Conservation (phyloP, 2,888 invertebrate species). For the Gymnocheta viridis region DNA sequence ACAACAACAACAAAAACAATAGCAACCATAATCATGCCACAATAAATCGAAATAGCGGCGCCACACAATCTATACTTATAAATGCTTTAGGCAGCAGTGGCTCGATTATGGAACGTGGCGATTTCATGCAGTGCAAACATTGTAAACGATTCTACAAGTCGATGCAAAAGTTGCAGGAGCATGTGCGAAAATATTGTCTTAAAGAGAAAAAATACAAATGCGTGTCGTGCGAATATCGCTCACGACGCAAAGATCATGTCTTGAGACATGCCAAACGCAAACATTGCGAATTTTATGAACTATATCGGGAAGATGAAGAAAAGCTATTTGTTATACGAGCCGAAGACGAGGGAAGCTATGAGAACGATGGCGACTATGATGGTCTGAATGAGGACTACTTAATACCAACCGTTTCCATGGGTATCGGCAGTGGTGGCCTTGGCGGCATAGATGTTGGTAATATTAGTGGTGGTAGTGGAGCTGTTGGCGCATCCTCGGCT, state of each 20-base stretch:
- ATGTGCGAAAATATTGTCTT: slow-evolving; percentile 81
- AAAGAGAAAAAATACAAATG: slow-evolving; percentile 82
- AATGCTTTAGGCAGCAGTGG: slow-evolving; percentile 55
- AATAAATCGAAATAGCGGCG: slow-evolving; percentile 16
- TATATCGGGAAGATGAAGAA: slow-evolving; percentile 76
- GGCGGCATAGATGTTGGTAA: slow-evolving; percentile 69
- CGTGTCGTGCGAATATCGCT: slow-evolving; percentile 81
- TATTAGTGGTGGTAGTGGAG: slow-evolving; percentile 70
- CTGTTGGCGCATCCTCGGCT: slow-evolving; percentile 16
- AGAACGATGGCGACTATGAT: slow-evolving; percentile 59
- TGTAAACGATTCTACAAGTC: slow-evolving; percentile 81
- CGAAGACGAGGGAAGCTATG: slow-evolving; percentile 75
- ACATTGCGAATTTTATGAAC: slow-evolving; percentile 78
- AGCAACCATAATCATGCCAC: slow-evolving; percentile 23
- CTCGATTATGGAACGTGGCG: slow-evolving; percentile 72
- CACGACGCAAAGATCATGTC: slow-evolving; percentile 81
- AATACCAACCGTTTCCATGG: slow-evolving; percentile 64
- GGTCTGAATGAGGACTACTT: slow-evolving; percentile 60
- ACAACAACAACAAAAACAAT: slow-evolving; percentile 32
- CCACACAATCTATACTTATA: slow-evolving; percentile 50
- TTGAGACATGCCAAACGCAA: slow-evolving; percentile 80
- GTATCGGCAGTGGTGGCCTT: slow-evolving; percentile 53
- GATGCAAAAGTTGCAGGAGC: slow-evolving; percentile 79
- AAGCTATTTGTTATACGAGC: slow-evolving; percentile 79
- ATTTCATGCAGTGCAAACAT: slow-evolving; percentile 80